Conservation (phyloP, 2,113 vertebrate species). For the Tragelaphus strepsiceros region DNA sequence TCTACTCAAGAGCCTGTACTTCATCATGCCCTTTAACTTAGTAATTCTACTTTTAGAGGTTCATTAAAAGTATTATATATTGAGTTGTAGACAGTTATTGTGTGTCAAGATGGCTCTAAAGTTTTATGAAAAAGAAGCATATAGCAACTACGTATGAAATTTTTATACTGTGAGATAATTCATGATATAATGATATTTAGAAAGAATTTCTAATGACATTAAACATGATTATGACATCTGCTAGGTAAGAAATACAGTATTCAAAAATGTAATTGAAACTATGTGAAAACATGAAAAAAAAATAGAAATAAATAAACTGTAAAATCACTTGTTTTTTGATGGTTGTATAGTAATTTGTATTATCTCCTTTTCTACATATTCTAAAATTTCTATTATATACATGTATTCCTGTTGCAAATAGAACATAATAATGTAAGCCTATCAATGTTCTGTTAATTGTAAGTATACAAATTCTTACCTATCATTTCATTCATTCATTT, state of each 20-base stretch:
- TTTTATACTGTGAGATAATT: background rate
- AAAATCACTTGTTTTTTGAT: background rate
- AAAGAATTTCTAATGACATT: background rate
- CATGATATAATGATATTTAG: background rate
- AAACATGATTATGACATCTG: background rate
- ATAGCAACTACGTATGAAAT: background rate
- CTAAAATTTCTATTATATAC: background rate
- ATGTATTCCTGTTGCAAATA: background rate
- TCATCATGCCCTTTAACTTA: background rate
- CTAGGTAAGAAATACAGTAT: background rate
- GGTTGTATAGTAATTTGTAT: background rate
- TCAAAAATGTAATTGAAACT: background rate
- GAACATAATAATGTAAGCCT: background rate
- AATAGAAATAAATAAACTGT: background rate
- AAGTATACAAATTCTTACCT: background rate
- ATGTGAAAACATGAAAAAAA: background rate
- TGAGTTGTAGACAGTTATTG: background rate
- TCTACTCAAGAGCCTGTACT: background rate
- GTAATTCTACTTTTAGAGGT: background rate
- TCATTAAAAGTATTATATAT: background rate
- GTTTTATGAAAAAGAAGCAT: background rate
- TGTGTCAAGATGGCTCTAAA: background rate
- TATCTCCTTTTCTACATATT: background rate
- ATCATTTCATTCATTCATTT: background rate
- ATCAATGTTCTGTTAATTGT: background rate